These are phyloP conservation scores for Phylloscopus trochiloides DNA, from an alignment of 2,113 vertebrate genomes.

Conservation along the genomic window DNA sequence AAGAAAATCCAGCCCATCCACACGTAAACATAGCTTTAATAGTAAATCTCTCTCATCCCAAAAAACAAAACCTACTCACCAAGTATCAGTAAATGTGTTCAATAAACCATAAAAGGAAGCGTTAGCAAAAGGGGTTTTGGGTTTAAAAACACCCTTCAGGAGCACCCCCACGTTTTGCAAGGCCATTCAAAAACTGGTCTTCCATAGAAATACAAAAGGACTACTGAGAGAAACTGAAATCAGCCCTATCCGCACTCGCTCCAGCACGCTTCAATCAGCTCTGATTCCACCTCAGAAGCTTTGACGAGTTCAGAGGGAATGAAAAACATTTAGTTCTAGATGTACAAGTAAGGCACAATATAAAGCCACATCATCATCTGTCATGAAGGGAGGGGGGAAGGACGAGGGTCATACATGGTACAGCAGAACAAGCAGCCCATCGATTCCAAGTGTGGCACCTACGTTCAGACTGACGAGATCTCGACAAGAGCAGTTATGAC, in stretches of 20 bases:
- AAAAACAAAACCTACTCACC: slow-evolving; percentile 52
- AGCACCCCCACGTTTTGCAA: slow-evolving; percentile 67
- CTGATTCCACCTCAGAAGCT: slow-evolving; percentile 69
- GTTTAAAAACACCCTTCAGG: slow-evolving; percentile 61
- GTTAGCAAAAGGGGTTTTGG: slow-evolving; percentile 46
- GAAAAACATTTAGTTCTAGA: slow-evolving; percentile 70
- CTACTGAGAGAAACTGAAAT: slow-evolving; percentile 60
- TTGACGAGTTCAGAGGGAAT: slow-evolving; percentile 65
- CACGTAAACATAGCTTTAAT: slow-evolving; percentile 72
- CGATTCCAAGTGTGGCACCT: slow-evolving; percentile 77
- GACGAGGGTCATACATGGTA: slow-evolving; percentile 80
- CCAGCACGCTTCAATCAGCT: slow-evolving; percentile 67
- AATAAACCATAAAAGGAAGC: slow-evolving; percentile 67
- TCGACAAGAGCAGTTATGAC: slow-evolving; percentile 72
- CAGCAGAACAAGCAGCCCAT: slow-evolving; percentile 74
- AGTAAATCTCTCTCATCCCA: slow-evolving; percentile 55
- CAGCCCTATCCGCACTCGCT: slow-evolving; percentile 66
- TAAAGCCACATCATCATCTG: slow-evolving; percentile 83
- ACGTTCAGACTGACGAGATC: slow-evolving; percentile 72
- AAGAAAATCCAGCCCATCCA: slow-evolving; percentile 57
- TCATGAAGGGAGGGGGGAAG: slow-evolving; percentile 73
- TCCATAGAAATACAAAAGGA: slow-evolving; percentile 71
- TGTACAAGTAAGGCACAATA: slow-evolving; percentile 88
- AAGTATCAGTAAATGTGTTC: slow-evolving; percentile 63
- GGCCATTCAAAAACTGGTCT: slow-evolving; percentile 77